These are phyloP conservation scores for Acronicta leporina DNA, from an alignment of 2,888 invertebrate genomes.

Conservation along the genomic window DNA sequence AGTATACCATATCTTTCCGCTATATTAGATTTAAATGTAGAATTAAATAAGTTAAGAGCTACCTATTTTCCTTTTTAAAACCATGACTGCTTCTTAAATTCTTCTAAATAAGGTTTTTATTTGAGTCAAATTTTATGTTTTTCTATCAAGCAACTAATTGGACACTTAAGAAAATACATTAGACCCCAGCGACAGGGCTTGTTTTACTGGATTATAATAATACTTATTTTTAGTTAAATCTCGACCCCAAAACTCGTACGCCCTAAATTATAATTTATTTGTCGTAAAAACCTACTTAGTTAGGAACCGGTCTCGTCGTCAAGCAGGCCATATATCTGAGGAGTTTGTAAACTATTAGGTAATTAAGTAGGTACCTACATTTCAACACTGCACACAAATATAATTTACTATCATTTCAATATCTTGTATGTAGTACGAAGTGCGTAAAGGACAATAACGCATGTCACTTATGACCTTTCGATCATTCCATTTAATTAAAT, in stretches of 20 bases:
- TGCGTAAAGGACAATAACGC: not conserved
- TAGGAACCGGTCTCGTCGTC: conserved; percentile 24
- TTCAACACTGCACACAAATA: conserved; percentile 9
- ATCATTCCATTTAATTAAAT: not conserved
- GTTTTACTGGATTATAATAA: too few species aligned
- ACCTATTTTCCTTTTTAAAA: too few species aligned
- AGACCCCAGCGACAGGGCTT: too few species aligned
- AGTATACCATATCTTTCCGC: conserved; percentile 70
- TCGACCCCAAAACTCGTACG: not conserved
- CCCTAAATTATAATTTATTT: too few species aligned
- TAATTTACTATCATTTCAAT: not conserved
- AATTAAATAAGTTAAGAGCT: too few species aligned
- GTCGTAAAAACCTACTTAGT: conserved; percentile 5
- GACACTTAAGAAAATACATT: too few species aligned
- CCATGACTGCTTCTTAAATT: too few species aligned
- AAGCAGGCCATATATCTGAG: not conserved
- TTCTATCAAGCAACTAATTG: too few species aligned
- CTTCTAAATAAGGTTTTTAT: too few species aligned
- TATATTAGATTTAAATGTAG: too few species aligned
- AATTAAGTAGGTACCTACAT: not conserved
- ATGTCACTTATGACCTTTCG: not conserved
- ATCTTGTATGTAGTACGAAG: not conserved
- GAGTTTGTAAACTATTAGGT: not conserved
- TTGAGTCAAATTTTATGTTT: too few species aligned
- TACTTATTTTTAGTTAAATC: too few species aligned